These are phyloP conservation scores for Alectoris magna DNA, from an alignment of 2,797 vertebrate species.

Conservation along the genomic window DNA sequence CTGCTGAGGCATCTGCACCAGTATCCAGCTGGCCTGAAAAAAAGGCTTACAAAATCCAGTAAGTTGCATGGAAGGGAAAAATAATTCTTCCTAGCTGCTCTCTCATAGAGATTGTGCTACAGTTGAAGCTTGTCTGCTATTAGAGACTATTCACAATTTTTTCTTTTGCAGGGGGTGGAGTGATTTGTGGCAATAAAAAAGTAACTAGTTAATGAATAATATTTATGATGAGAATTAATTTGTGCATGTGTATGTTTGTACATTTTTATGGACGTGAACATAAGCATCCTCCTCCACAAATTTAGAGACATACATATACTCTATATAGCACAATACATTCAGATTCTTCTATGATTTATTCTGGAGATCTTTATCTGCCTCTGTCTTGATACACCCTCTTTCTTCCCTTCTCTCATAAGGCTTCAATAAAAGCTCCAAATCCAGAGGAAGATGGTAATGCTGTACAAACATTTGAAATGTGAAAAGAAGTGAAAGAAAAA, in stretches of 20 bases:
- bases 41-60: neutral
- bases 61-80: neutral
- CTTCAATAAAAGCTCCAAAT: neutral
- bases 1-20: neutral
- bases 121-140: neutral
- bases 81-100: neutral
- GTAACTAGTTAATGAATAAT: neutral
- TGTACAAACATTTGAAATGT: conserved; percentile 19
- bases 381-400: neutral
- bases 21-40: neutral
- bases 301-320: neutral
- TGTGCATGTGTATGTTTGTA: neutral
- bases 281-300: neutral
- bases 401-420: neutral
- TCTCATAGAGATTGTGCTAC: neutral
- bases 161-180: neutral
- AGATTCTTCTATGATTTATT: neutral
- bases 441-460: neutral
- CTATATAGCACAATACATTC: neutral
- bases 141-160: neutral
- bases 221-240: neutral
- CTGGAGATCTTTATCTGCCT: neutral
- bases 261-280: neutral
- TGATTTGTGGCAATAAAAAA: neutral
- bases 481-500: neutral